Conservation (phyloP, 2,888 invertebrate species). For the Ophioninae sp. region DNA sequence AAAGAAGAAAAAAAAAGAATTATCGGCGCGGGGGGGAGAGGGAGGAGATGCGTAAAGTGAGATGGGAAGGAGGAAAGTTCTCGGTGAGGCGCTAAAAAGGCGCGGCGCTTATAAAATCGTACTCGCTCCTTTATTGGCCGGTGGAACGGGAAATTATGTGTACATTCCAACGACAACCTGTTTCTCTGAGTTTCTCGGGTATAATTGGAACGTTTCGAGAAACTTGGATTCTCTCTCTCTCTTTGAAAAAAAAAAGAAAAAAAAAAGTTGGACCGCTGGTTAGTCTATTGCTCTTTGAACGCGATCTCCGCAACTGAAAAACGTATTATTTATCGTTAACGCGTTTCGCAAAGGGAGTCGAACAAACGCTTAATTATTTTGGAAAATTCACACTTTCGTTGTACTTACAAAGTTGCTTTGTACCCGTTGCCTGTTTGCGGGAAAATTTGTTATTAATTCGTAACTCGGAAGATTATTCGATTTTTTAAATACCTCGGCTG, state of each 20-base stretch:
- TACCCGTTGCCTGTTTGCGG: background rate
- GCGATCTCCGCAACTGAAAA: background rate
- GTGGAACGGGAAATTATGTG: constrained; percentile 77
- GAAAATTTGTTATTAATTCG: no score
- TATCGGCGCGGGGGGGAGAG: background rate
- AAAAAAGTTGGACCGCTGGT: background rate
- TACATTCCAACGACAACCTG: constrained; percentile 78
- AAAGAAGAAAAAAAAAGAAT: no score
- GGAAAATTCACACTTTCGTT: background rate
- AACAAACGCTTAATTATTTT: background rate
- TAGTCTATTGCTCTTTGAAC: constrained; percentile 17
- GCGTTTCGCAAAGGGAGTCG: background rate
- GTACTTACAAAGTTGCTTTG: background rate
- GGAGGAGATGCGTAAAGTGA: constrained; percentile 33
- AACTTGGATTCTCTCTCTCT: constrained; percentile 14
- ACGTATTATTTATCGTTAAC: constrained; percentile 1
- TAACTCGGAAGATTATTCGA: no score
- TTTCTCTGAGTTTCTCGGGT: constrained; percentile 76
- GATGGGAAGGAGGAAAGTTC: constrained; percentile 60
- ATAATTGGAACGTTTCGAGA: constrained; percentile 78
- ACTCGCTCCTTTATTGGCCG: constrained; percentile 76
- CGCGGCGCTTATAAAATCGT: constrained; percentile 78
- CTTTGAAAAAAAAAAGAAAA: no score
- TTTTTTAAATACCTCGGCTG: no score
- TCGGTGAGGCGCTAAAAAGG: constrained; percentile 76